phyloP scores from a whole-genome alignment of 2,888 invertebrate genomes.

The Mamestra brassicae region DNA sequence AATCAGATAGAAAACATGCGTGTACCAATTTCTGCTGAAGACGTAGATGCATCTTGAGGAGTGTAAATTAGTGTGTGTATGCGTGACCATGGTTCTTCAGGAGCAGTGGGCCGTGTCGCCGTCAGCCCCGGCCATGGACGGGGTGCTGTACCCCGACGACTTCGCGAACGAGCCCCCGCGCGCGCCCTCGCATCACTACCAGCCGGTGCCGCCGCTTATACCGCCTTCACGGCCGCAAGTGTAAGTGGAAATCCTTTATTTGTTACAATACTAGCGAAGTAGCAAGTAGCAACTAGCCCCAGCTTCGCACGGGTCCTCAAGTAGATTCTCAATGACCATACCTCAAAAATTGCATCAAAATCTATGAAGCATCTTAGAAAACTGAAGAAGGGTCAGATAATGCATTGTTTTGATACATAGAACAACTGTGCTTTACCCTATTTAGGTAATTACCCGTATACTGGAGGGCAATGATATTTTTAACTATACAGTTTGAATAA shows the following conservation, averaged over 20 bases:
- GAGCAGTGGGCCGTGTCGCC: slow-evolving; percentile 85
- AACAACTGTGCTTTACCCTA: not conserved
- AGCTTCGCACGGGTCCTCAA: too few relatives aligned
- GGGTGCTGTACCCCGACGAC: slow-evolving; percentile 92
- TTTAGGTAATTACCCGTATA: not conserved
- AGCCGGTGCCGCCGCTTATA: slow-evolving; percentile 84
- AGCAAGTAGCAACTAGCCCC: not conserved
- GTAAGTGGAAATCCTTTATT: slow-evolving; percentile 63
- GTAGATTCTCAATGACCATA: not conserved
- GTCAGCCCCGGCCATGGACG: slow-evolving; percentile 86
- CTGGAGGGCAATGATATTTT: not conserved
- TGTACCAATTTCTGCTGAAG: slow-evolving; percentile 3
- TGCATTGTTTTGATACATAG: not conserved
- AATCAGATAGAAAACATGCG: slow-evolving; percentile 13
- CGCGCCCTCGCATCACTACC: slow-evolving; percentile 83
- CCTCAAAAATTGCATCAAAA: not conserved
- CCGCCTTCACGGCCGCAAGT: slow-evolving; percentile 80
- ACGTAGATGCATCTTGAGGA: slow-evolving; percentile 35
- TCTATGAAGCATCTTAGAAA: not conserved
- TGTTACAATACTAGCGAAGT: too few relatives aligned
- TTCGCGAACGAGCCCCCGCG: slow-evolving; percentile 91
- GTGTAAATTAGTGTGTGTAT: slow-evolving; percentile 38
- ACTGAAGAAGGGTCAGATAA: not conserved
- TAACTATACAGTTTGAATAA: not conserved
- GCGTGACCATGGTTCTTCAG: slow-evolving; percentile 66